phyloP scores from a whole-genome alignment of 2,113 vertebrate species.

The Hippolais icterina region DNA sequence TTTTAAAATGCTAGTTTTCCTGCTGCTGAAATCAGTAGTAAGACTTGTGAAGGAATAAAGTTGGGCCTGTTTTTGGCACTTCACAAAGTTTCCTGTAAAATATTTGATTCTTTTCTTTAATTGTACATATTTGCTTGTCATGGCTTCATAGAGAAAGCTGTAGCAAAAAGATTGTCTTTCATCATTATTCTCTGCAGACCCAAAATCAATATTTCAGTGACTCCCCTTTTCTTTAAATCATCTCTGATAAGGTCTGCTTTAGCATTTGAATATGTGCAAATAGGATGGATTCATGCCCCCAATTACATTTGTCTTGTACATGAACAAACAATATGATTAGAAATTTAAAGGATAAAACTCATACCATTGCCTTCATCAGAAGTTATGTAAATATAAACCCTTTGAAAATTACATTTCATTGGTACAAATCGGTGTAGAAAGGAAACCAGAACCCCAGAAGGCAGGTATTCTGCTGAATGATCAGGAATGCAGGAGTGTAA shows the following conservation, averaged over 20 bases:
- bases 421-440: background rate
- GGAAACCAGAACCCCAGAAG: background rate
- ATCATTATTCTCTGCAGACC: background rate
- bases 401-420: background rate
- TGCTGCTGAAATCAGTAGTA: background rate
- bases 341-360: conserved; percentile 25
- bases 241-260: background rate
- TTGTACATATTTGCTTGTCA: background rate
- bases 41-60: background rate
- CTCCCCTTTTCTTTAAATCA: background rate
- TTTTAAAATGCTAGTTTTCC: background rate
- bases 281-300: conserved; percentile 8
- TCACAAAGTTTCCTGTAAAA: background rate
- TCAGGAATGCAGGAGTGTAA: background rate
- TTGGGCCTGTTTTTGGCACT: background rate
- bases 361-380: background rate
- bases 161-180: background rate
- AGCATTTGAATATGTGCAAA: conserved; percentile 28
- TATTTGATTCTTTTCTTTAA: background rate
- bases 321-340: conserved; percentile 1
- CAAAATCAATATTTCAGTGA: background rate
- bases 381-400: background rate
- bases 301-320: background rate
- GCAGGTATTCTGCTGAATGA: background rate
- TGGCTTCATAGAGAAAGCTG: background rate